Base-by-base conservation (phyloP, 2,888 invertebrate species). In the Crocallis elinguaria region DNA sequence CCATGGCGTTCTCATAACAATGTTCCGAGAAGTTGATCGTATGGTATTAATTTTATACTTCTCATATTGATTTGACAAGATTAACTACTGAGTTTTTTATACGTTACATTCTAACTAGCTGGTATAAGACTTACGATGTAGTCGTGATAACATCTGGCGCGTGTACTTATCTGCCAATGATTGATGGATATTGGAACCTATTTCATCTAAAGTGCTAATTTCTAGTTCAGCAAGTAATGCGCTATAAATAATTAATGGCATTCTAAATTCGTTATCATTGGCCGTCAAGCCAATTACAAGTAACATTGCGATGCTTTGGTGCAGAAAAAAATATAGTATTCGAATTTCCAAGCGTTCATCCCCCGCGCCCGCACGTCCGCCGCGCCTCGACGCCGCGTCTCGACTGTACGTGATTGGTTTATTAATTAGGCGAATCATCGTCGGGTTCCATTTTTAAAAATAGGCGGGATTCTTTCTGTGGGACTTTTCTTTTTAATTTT, bases 341-440 rank as follows among this genome's bases (percentile, higher is more conserved):
- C 89, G 90, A 89, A 89, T 89, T 83, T 90, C 87, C 82, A 76
- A 87, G 73, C 88, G 83, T 85, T 88, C 90, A 89, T 87, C 88
- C 89, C 88, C 88, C 86, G 84, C 84, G 82, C 86, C 88, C 89
- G 88, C 91, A 84, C 90, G 88, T 85, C 88, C 88, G 87, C 84
- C 89, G 89, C 89, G 79, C 89, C 85, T 86, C 86, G 84, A 79
- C 82, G 88, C 88, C 90, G 90, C 88, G 89, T 88, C 91, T 86
- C 88, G 86, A 86, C 82, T 87, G 89, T 88, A 90, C 91, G 91
- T 91, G 91, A 91, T 91, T 91, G 91, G 91, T 88, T 91, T 91
- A 90, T 90, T 90, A 91, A 91, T 91, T 91, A 91, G 88, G 86
- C 89, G 90, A 90, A 89, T 91, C 89, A 90, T 89, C 89, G 73